Evolutionary conservation across 2,113 vertebrate genomes (phyloP), one percentile per base, ranked within the genome.

Genomic region (Colistium nudipinnis): DNA sequence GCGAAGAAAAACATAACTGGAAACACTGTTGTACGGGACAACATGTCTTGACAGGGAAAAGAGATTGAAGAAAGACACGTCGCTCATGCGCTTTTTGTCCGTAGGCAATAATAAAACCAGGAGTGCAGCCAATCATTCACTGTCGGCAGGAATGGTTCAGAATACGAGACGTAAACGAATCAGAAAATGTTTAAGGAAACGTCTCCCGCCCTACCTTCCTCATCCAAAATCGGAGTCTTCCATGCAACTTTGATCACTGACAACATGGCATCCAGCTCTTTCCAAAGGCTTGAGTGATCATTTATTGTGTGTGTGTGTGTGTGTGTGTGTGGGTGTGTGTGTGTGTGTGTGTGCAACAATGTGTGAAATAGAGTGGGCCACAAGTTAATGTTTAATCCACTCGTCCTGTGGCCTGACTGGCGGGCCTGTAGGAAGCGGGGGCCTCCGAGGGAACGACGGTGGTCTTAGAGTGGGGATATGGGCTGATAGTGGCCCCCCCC

Each of bases 371-470:
- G 44, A 54, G 49, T 6, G 4, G 45, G 25, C 25, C 20, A 17
- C 45, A 55, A 38, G 82, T 90, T 89, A 90, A 92, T 92, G 68
- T 81, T 86, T 87, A 88, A 91, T 74, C 81, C 13, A 41, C 38
- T 59, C 30, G 59, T 83, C 72, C 59, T 70, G 70, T 71, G 81
- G 84, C 44, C 65, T 70, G 79, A 88, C 51, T 59, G 33, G 48
- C 71, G 76, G 76, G 43, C 80, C 78, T 78, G 61, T 79, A 38
- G 67, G 78, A 63, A 27, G 51, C 71, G 45, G 62, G 62, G 43
- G 52, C 61, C 57, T 28, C 22, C 3, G 10, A 41, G 68, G 74
- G n/a, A 41, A 60, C 25, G 28, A 63, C n/a, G 9, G 74, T 69
- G 77, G 73, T 77, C 47, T 71, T 22, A 47, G 62, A 75, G 62